Conservation (phyloP, 1,140 invertebrate species). For the Drosophila subpulchrella region DNA sequence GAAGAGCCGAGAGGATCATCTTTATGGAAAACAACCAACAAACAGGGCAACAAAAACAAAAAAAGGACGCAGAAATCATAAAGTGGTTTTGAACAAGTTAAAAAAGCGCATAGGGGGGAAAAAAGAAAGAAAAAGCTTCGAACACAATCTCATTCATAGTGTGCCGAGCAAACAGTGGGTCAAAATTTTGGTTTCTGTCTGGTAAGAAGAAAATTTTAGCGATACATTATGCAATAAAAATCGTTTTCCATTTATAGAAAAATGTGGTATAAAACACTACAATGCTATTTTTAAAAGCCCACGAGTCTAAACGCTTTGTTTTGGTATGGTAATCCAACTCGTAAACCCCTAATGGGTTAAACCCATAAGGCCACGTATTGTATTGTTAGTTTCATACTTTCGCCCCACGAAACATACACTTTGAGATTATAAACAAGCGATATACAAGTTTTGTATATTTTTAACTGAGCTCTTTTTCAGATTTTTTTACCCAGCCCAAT, state of each 20-base stretch:
- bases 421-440: too few species aligned
- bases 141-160: conserved; percentile 63
- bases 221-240: too few species aligned
- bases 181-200: not conserved
- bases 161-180: conserved; percentile 44
- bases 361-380: not conserved
- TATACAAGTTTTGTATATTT: not conserved
- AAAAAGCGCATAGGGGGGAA: conserved; percentile 60
- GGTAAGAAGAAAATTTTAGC: not conserved
- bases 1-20: conserved; percentile 69
- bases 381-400: not conserved
- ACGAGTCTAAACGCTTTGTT: too few species aligned
- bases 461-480: not conserved
- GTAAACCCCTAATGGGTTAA: not conserved
- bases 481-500: not conserved
- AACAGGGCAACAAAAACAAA: conserved; percentile 27
- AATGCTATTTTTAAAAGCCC: too few species aligned
- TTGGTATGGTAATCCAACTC: not conserved
- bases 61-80: conserved; percentile 81
- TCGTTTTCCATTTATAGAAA: too few species aligned
- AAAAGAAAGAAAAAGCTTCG: conserved; percentile 42
- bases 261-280: too few species aligned
- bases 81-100: conserved; percentile 80
- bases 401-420: not conserved
- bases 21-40: conserved; percentile 65